phyloP scores from a whole-genome alignment of 2,888 invertebrate species.

The Mycalesis mineus region DNA sequence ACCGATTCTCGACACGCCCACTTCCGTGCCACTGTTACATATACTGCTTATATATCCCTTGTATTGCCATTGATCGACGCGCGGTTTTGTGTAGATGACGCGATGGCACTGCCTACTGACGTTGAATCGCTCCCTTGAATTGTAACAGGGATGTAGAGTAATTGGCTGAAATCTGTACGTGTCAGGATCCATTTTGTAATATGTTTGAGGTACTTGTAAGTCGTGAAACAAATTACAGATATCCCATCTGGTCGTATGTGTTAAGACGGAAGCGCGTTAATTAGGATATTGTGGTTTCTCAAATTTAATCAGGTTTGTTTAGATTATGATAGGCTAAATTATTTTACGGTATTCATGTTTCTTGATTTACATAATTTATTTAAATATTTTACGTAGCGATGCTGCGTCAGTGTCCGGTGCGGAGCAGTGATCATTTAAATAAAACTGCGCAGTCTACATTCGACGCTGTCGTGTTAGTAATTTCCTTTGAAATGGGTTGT shows the following conservation, averaged over 20 bases:
- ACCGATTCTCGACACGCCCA: conserved; percentile 17
- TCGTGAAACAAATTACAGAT: no score
- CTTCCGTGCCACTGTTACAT: background rate
- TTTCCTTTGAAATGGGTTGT: conserved; percentile 60
- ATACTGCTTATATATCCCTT: no score
- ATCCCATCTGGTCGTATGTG: no score
- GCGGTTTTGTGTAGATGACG: conserved; percentile 9
- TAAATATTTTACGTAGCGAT: background rate
- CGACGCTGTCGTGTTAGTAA: background rate
- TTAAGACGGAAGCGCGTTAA: background rate
- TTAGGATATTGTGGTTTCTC: no score
- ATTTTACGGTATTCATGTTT: no score
- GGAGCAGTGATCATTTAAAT: conserved; percentile 1
- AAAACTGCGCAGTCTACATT: background rate
- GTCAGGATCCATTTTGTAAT: no score
- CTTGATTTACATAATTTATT: no score
- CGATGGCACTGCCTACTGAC: background rate
- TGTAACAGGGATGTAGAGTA: background rate
- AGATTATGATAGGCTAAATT: no score
- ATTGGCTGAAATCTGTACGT: no score
- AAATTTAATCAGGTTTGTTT: no score
- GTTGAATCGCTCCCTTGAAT: background rate
- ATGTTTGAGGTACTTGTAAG: no score
- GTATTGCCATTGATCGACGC: background rate
- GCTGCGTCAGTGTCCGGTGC: background rate